Evolutionary conservation across 35 echinoderm and acorn worm genomes (phyloP), one percentile per base, ranked within the genome.

Genomic region (Ptychodera flava): DNA sequence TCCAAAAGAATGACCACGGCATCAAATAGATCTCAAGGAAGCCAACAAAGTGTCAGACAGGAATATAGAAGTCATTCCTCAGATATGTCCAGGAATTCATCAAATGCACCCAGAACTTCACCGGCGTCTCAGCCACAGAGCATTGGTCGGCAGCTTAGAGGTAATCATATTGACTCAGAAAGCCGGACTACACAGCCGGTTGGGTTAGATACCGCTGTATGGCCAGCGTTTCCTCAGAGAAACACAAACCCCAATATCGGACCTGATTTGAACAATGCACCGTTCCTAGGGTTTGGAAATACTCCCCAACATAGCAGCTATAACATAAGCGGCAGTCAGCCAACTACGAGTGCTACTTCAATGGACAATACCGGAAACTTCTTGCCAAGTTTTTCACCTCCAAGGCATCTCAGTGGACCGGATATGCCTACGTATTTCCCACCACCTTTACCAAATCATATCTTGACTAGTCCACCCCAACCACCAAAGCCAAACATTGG

Each of bases 381-480:
- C 22, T 12, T 64, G 45, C 45, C 90, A 76, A 91, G 85, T 34
- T 83, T 91, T 35, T 91, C 90, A 28, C 90, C 90, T 2, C 31
- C 90, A 14, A 81, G 90, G 22, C 90, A 87, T 38, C 38, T 91
- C n/a, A 37, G 85, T n/a, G 35, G 35, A 16, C 81, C 86, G 22
- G 90, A 91, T 38, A 84, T 87, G 16, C 90, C 90, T 15, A 91
- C 90, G 0, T 91, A 91, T 36, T 64, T 91, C 53, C 90, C 90
- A 30, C 81, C 85, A 0, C 35, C 77, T 35, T 35, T 91, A 1
- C 53, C 85, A 6, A 82, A 81, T 28, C 86, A 86, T 0, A 92
- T 92, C 31, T 78, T 92, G 29, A 81, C 86, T 12, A 92, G 91
- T 80, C 91, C 91, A 2, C 83, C 91, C 0, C 91, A 92, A 64